These are phyloP conservation scores for Caenorhabditis uteleia DNA, from an alignment of 2,888 invertebrate species.

Conservation along the genomic window DNA sequence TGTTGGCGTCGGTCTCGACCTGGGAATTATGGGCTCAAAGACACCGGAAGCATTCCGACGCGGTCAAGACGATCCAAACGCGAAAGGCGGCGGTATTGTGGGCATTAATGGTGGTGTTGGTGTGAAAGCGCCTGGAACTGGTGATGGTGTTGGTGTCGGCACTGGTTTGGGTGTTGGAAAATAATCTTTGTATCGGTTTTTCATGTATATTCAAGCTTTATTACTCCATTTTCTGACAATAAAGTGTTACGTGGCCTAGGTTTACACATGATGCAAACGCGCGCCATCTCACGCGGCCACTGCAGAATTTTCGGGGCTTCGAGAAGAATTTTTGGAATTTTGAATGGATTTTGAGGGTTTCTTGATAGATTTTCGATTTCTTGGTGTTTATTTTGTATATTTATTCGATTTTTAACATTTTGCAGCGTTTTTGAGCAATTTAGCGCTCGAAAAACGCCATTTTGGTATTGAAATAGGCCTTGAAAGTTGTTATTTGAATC, in stretches of 20 bases:
- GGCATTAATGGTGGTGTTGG: slow-evolving; percentile 56
- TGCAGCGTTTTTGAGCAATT: too few relatives aligned
- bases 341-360: slow-evolving; percentile 5
- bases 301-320: slow-evolving; percentile 17
- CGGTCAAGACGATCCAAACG: slow-evolving; percentile 54
- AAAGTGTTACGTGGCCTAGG: slow-evolving; percentile 5
- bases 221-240: neutral
- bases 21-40: slow-evolving; percentile 56
- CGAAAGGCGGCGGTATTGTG: slow-evolving; percentile 54
- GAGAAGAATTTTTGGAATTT: slow-evolving; percentile 28
- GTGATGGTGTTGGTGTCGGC: slow-evolving; percentile 53
- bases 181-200: too few relatives aligned
- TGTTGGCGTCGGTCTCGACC: slow-evolving; percentile 54
- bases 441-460: too few relatives aligned
- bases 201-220: too few relatives aligned
- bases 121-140: slow-evolving; percentile 57
- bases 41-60: slow-evolving; percentile 57
- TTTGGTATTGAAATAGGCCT: too few relatives aligned
- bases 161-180: slow-evolving; percentile 58
- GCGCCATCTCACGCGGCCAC: slow-evolving; percentile 14
- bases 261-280: slow-evolving; percentile 3
- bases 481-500: too few relatives aligned
- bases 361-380: too few relatives aligned
- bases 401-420: too few relatives aligned
- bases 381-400: too few relatives aligned